Evolutionary conservation across 2,797 vertebrate genomes (phyloP), one percentile per base, ranked within the genome.

Genomic region (Thalassophryne amazonica): DNA sequence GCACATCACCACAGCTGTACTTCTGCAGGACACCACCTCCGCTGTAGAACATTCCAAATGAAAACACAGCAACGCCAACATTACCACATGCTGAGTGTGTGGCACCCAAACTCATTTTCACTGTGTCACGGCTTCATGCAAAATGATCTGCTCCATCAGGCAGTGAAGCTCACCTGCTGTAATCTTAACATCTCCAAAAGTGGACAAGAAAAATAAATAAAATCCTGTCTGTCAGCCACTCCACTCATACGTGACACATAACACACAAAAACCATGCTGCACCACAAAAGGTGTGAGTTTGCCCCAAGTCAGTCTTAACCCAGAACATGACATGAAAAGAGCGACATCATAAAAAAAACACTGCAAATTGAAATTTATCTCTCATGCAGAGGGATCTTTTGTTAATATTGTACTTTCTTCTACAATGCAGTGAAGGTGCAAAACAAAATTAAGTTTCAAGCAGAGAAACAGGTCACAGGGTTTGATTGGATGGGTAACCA

Each of bases 71-170:
- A 85, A 73, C 56, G 65, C 23, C 58, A 76, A 70, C 71, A 67
- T 47, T 56, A 67, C 29, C 52, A 64, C 55, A 60, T 80, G 79
- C 59, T 60, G 65, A 65, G 62, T 52, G 47, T 70, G 58, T 69
- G 45, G 45, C 59, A 74, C 78, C 77, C 66, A 83, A 83, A 81
- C 60, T 84, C 33, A 81, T 80, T 84, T 85, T 79, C 78, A 78
- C 70, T 48, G 51, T 70, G 65, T 81, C 69, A 74, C 59, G 46
- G 64, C 57, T 78, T 69, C 67, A 73, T 83, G 71, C 76, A 74
- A 86, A 84, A 85, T 86, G 76, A 84, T 81, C 56, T 14, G 72
- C 84, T 80, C 69, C 81, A 58, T 40, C 12, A 25, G 78, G 73
- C 69, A 43, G 73, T 51, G 74, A 78, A 74, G 42, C 60, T 75